Evolutionary conservation across 2,797 vertebrate genomes (phyloP).

Genomic region (Triplophysa bombifrons): DNA sequence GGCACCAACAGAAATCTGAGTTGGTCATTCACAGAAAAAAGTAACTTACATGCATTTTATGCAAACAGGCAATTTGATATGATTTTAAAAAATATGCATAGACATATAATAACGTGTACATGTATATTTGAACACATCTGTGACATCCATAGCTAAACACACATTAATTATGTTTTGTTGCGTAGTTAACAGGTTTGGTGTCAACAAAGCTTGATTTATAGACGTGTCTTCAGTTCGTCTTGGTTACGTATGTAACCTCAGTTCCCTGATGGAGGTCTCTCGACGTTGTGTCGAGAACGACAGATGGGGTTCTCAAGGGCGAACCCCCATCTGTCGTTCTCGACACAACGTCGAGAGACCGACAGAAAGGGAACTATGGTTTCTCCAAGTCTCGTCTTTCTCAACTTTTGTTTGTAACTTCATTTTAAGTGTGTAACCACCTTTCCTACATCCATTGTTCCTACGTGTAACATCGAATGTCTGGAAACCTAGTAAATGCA

Average conservation of each 20-base stretch:
- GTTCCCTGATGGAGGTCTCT: too few relatives aligned
- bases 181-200: background rate
- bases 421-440: constrained; percentile 16
- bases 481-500: background rate
- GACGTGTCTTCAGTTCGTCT: background rate
- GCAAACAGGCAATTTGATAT: background rate
- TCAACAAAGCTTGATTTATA: background rate
- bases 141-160: too few relatives aligned
- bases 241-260: too few relatives aligned
- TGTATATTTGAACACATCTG: too few relatives aligned
- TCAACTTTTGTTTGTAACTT: background rate
- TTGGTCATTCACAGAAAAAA: too few relatives aligned
- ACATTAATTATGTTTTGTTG: background rate
- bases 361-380: too few relatives aligned
- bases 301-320: too few relatives aligned
- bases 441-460: background rate
- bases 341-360: too few relatives aligned
- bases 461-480: background rate
- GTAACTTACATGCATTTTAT: background rate
- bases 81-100: background rate
- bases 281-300: too few relatives aligned
- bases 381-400: background rate
- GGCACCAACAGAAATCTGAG: background rate
- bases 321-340: too few relatives aligned
- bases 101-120: too few relatives aligned